phyloP scores from a whole-genome alignment of 2,888 invertebrate genomes.

The Panzeria rudis region DNA sequence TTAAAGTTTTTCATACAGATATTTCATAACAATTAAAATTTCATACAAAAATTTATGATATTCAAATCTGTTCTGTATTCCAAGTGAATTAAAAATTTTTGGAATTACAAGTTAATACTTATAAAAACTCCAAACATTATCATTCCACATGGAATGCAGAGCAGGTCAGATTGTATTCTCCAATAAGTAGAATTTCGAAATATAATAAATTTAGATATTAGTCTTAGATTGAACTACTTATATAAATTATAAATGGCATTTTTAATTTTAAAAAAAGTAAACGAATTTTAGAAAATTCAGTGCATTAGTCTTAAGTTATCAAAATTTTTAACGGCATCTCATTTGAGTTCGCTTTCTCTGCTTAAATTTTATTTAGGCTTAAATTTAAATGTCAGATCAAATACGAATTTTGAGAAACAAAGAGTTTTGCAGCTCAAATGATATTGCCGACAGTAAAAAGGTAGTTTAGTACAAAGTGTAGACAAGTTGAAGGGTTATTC shows the following conservation, averaged over 20 bases:
- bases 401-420: neutral
- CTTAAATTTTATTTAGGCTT: neutral
- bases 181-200: neutral
- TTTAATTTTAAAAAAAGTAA: conserved; percentile 75
- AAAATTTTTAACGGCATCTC: neutral
- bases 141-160: too few species aligned
- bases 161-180: neutral
- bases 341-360: neutral
- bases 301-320: conserved; percentile 71
- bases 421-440: neutral
- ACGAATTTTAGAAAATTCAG: conserved; percentile 82
- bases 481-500: neutral
- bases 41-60: neutral
- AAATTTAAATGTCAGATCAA: neutral
- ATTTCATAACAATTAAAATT: conserved; percentile 15
- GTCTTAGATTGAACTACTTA: conserved; percentile 9
- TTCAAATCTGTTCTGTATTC: too few species aligned
- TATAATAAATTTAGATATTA: neutral
- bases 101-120: too few species aligned
- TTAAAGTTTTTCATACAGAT: neutral
- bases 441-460: neutral
- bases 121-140: too few species aligned
- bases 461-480: neutral
- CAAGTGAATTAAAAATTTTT: too few species aligned
- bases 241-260: conserved; percentile 13